Evolutionary conservation across 2,888 invertebrate species (phyloP), one percentile per base, ranked within the genome.

Genomic region (Eretmocerus hayati): DNA sequence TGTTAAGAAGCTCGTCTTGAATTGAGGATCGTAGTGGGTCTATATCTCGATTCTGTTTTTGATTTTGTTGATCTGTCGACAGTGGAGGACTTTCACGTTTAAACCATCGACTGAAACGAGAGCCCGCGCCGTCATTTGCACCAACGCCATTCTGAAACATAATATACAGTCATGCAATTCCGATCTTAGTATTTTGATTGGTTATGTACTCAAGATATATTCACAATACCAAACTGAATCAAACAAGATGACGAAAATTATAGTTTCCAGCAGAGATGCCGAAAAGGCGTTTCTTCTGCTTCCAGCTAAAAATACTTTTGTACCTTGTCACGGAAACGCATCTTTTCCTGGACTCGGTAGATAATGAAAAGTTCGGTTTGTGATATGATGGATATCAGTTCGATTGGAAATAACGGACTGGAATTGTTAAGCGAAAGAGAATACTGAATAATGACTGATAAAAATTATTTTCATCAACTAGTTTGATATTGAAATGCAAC

Each of bases 71-170:
- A 20, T 42, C 42, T n/a, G n/a, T n/a, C n/a, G n/a, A n/a, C 1
- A 48, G 9, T 4, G 73, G 68, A 2, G 83, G 82, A 58, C 81
- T 81, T 58, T 84, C 83, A 41, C 80, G 77, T 36, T 79, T 82
- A 75, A 92, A 93, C 85, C 89, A 88, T 55, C 82, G 83, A 64
- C 84, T 86, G 71, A 88, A 88, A 19, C 87, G 76, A 19, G 87
- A 87, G 55, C 83, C 77, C 39, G 75, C 67, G 20, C 72, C 69
- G 31, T 72, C 71, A 36, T 72, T 75, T 19, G 79, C 75, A 40
- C 78, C 75, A 39, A 78, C 75, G 30, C 84, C 85, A 67, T 87
- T 84, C 83, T 85, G 58, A 65, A 62, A 52, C 58, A 36, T 56
- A 54, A 49, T 41, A 21, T 16, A 4, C 23, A 38, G 18, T 39